Conservation (phyloP, 2,797 vertebrate genomes). For the Triplophysa bombifrons region DNA sequence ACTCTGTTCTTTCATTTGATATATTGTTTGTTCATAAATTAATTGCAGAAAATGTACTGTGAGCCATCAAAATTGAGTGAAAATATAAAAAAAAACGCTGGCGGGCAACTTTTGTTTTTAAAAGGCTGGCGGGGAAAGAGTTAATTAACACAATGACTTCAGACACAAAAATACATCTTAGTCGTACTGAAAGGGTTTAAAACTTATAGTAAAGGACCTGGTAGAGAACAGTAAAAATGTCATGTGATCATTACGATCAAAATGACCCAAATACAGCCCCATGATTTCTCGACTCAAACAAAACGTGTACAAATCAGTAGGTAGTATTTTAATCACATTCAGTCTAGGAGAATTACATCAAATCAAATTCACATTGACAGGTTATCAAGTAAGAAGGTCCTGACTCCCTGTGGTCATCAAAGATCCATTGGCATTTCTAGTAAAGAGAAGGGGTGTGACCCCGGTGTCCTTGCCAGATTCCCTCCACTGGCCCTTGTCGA, state of each 20-base stretch:
- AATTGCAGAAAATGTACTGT: too few species aligned
- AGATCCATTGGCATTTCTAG: too few species aligned
- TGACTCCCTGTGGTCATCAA: too few species aligned
- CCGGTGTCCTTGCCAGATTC: too few species aligned
- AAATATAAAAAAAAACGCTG: too few species aligned
- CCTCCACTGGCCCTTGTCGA: too few species aligned
- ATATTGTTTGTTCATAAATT: too few species aligned
- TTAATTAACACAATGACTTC: background rate
- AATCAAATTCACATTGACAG: background rate
- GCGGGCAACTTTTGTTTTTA: too few species aligned
- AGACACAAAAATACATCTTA: background rate
- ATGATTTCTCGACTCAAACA: background rate
- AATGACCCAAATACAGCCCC: slow-evolving; percentile 6
- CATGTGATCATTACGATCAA: background rate
- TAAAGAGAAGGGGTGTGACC: too few species aligned
- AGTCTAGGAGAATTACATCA: background rate
- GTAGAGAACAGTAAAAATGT: background rate
- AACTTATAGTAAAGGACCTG: background rate
- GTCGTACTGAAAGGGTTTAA: background rate
- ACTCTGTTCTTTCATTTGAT: too few species aligned
- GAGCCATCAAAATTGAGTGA: too few species aligned
- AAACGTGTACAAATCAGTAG: background rate
- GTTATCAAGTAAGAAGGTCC: background rate
- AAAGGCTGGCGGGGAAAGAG: too few species aligned
- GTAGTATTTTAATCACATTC: background rate